Evolutionary conservation across 2,113 vertebrate genomes (phyloP), one percentile per base, ranked within the genome.

Genomic region (Nothoprocta pentlandii): DNA sequence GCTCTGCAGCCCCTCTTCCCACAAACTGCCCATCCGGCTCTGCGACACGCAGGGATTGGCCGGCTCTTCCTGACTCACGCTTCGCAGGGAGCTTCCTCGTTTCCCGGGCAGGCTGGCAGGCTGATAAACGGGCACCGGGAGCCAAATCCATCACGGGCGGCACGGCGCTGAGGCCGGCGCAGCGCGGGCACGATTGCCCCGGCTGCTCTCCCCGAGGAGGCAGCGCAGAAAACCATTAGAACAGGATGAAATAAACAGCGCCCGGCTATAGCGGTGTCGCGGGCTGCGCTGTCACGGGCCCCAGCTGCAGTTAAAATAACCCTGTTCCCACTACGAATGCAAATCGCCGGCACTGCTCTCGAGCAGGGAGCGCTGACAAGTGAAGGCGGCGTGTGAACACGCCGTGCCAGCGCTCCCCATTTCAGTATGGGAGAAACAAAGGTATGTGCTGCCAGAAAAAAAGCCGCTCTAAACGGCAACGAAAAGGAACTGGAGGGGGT

Each of bases 361-460:
- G 89, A 93, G 77, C 47, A 80, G 70, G 69, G 84, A 94, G 92
- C 4, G 3, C 34, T 96, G 87, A 94, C 94, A 94, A 97, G 96
- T 4, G 88, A 96, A 97, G 94, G 93, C 83, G 83, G 83, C 69
- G 87, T 95, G 92, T 89, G 92, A 94, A 96, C 92, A 96, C 61
- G 86, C 86, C 89, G 89, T 85, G 89, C 67, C 91, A 89, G 61
- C 85, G 70, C 66, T 95, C 94, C 75, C 80, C 88, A 95, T 92
- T 93, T 94, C 94, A 94, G 34, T 68, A 87, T 51, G 92, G 85
- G 93, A 97, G 92, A 94, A 91, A 94, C 82, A 97, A 97, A 97
- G 95, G 94, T 89, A 92, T 70, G 81, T 51, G 87, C 85, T 92
- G 86, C 74, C 93, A 93, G 86, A 62, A 81, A 81, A 81, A 61